Evolutionary conservation across 2,888 invertebrate genomes (phyloP).

Genomic region (Synanthedon formicaeformis): DNA sequence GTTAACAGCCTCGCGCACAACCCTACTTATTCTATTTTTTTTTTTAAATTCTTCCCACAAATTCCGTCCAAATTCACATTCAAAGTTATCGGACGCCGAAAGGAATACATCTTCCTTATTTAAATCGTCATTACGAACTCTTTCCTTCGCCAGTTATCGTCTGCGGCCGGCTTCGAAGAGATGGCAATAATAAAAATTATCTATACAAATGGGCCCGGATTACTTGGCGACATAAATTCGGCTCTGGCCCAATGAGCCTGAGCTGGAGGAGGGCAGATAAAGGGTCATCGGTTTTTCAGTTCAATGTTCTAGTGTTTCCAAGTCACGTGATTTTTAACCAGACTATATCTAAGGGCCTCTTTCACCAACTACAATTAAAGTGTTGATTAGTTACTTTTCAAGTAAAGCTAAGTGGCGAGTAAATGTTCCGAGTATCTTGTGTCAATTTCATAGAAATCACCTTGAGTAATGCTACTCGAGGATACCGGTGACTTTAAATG

Average conservation of each 20-base stretch:
- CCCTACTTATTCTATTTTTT: slow-evolving; percentile 33
- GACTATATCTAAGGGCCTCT: no score
- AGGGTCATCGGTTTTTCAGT: slow-evolving; percentile 64
- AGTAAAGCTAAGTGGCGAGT: no score
- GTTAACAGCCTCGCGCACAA: slow-evolving; percentile 14
- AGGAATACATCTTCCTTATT: slow-evolving; percentile 69
- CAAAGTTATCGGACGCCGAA: slow-evolving; percentile 56
- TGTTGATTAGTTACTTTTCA: no score
- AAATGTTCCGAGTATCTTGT: no score
- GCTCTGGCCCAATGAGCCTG: slow-evolving; percentile 63
- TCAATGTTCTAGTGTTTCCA: slow-evolving; percentile 3
- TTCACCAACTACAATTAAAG: no score
- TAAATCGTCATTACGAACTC: slow-evolving; percentile 70
- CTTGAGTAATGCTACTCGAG: no score
- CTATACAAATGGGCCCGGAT: slow-evolving; percentile 69
- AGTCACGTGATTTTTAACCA: no score
- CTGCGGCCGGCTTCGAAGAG: slow-evolving; percentile 57
- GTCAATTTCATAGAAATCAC: no score
- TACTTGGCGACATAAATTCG: slow-evolving; percentile 69
- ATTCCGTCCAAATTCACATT: slow-evolving; percentile 53
- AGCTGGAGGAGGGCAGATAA: slow-evolving; percentile 54
- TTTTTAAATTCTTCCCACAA: slow-evolving; percentile 42
- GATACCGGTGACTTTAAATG: no score
- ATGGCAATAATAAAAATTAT: slow-evolving; percentile 72
- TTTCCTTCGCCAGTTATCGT: slow-evolving; percentile 59